These are phyloP conservation scores for Brenthis daphne DNA, from an alignment of 2,888 invertebrate species.

Conservation along the genomic window DNA sequence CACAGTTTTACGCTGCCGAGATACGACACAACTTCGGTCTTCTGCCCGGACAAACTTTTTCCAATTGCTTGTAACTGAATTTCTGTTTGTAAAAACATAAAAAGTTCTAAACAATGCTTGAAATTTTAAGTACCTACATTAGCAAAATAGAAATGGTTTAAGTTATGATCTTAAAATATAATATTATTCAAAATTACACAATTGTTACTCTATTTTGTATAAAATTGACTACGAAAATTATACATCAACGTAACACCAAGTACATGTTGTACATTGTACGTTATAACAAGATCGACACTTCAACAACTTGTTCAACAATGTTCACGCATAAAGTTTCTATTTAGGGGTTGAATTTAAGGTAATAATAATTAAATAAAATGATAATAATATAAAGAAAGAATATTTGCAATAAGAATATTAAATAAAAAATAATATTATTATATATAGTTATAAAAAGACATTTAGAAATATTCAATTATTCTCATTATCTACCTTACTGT, in stretches of 20 bases:
- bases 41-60: conserved; percentile 35
- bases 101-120: background rate
- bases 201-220: background rate
- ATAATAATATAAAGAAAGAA: no score
- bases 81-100: conserved; percentile 30
- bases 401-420: no score
- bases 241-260: background rate
- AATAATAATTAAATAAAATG: background rate
- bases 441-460: no score
- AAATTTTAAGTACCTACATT: no score
- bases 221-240: background rate
- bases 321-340: conserved; percentile 18
- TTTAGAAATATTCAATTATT: no score
- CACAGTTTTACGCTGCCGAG: conserved; percentile 33
- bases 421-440: no score
- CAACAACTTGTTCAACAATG: conserved; percentile 21
- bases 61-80: conserved; percentile 32
- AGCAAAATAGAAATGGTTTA: no score
- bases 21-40: conserved; percentile 32
- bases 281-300: conserved; percentile 20
- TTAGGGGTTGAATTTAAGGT: background rate
- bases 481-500: no score
- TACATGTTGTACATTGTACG: background rate
- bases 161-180: no score
- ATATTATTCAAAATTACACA: no score